Evolutionary conservation across 2,797 vertebrate genomes (phyloP), one percentile per base, ranked within the genome.

Genomic region (Sebastes oblongus): DNA sequence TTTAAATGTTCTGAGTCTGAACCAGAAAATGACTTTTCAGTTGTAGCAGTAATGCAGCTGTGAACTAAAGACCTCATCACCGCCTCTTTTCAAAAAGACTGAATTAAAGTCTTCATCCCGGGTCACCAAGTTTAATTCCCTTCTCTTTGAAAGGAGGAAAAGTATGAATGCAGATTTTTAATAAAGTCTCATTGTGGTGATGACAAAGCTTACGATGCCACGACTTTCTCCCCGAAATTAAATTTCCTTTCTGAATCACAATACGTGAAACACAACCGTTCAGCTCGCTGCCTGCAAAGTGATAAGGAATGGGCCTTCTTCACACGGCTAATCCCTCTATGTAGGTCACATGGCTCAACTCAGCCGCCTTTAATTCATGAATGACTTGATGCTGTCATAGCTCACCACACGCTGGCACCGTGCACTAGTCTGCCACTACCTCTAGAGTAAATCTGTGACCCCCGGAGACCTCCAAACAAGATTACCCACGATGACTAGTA

Each of bases 291-390:
- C 20, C 69, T 42, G 74, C 6, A 8, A 70, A 77, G 72, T 79
- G 87, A 89, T 87, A 77, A 88, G 66, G 54, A 61, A 52, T 25
- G 25, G 68, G 75, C 85, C 36, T 81, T 83, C 84, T 89, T 87
- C 25, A 5, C 65, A 8, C 59, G 8, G 82, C 72, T 93, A 83
- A 93, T 89, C 86, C 72, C 39, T 74, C 54, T 82, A 90, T 92
- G 83, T 93, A 82, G 92, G 92, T 90, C 91, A 76, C 80, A 86
- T 81, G 83, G 71, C 83, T 90, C 73, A 73, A 87, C 85, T 84
- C 88, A 27, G 84, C 80, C 78, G 89, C 89, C 60, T 76, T 87
- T 90, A 34, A 86, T 87, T 89, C 36, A 52, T 61, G 66, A 89
- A 88, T 77, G 39, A 74, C 77, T 89, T 74, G 34, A 42, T 12